Percentiles rank a stretch among this genome's conserved stretches.
These are phyloP conservation scores for Sardinella longiceps DNA, from an alignment of 2,797 vertebrate genomes.

Conservation along the genomic window DNA sequence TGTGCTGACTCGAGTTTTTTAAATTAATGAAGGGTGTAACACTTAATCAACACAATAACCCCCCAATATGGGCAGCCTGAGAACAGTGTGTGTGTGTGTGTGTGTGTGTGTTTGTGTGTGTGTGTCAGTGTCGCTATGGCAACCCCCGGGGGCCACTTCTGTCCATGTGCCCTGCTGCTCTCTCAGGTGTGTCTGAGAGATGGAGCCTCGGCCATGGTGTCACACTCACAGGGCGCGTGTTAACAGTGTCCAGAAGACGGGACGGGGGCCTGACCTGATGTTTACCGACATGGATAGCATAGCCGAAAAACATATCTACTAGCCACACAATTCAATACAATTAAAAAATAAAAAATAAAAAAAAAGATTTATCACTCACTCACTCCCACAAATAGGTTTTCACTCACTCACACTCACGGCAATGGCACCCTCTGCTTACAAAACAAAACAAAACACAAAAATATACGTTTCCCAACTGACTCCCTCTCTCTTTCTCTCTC, in stretches of 20 bases:
- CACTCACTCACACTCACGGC: no score
- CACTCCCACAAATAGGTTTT: background rate
- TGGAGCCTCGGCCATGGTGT: conserved; percentile 31
- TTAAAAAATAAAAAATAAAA: no score
- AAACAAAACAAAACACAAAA: background rate
- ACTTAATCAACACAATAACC: conserved; percentile 52
- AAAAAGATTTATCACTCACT: no score
- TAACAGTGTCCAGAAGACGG: conserved; percentile 46
- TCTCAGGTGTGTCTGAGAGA: conserved; percentile 51
- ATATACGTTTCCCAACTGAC: no score
- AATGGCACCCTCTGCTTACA: no score
- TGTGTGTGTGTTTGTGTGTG: background rate
- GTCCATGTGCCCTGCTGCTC: conserved; percentile 17
- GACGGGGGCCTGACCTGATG: conserved; percentile 25
- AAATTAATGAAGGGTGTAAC: conserved; percentile 59
- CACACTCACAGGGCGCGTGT: background rate
- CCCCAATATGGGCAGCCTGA: background rate
- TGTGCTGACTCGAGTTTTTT: conserved; percentile 30
- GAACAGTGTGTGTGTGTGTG: conserved; percentile 29
- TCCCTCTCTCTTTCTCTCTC: no score
- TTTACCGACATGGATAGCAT: background rate
- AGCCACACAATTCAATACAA: no score
- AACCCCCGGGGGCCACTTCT: conserved; percentile 11
- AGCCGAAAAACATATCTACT: background rate
- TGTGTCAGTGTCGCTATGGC: background rate